phyloP scores from a whole-genome alignment of 2,888 invertebrate genomes.

The Sabatieria punctata region DNA sequence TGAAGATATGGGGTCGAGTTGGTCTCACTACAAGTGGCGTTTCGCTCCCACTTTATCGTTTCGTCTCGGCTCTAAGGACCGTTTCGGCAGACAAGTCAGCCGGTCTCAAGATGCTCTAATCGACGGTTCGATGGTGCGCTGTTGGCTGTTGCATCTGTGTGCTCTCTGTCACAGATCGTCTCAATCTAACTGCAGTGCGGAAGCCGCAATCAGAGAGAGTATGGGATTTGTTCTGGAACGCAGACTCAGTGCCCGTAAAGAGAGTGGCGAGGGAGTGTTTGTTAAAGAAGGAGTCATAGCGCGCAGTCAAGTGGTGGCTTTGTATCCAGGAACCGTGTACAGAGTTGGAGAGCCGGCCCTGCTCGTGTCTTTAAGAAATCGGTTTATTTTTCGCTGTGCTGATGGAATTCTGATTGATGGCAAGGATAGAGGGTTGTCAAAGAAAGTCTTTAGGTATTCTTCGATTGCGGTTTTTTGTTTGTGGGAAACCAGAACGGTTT shows the following conservation, averaged over 20 bases:
- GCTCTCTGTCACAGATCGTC: too few species aligned
- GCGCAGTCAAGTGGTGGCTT: constrained; percentile 2
- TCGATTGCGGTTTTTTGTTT: constrained; percentile 9
- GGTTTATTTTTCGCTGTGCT: constrained; percentile 38
- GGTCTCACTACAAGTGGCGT: too few species aligned
- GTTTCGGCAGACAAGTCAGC: too few species aligned
- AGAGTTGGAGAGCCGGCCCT: constrained; percentile 37
- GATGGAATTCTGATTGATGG: constrained; percentile 39
- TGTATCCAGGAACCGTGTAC: constrained; percentile 35
- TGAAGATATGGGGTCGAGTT: too few species aligned
- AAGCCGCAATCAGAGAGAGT: too few species aligned
- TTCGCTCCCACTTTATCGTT: too few species aligned
- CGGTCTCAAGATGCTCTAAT: too few species aligned
- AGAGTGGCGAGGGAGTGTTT: constrained; percentile 2
- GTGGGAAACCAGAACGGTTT: constrained; percentile 38
- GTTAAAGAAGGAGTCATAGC: background rate
- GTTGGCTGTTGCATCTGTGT: too few species aligned
- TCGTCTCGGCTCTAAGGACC: too few species aligned
- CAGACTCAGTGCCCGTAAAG: background rate
- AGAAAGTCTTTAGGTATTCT: constrained; percentile 36
- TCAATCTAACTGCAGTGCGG: too few species aligned
- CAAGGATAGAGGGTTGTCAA: constrained; percentile 36
- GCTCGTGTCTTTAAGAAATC: constrained; percentile 37
- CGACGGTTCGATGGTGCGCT: too few species aligned
- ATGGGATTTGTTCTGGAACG: constrained; percentile 1